Evolutionary conservation across 2,113 vertebrate genomes (phyloP), one percentile per base, ranked within the genome.

Genomic region (Nycticorax nycticorax): DNA sequence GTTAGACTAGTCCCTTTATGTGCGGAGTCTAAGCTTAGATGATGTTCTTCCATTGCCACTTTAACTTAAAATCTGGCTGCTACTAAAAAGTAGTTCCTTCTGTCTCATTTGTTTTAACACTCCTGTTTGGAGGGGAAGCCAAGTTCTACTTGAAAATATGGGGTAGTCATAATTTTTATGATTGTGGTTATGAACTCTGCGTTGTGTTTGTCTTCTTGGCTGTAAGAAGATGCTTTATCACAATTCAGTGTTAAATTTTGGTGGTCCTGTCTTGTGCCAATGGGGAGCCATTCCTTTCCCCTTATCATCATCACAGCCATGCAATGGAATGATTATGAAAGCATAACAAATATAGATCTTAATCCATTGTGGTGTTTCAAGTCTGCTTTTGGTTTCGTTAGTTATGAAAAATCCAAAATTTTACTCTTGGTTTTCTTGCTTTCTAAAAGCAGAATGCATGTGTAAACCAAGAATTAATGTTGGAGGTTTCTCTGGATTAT

Each of bases 401-500:
- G 26, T 43, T 71, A 84, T 15, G 32, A 74, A 88, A 86, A 86
- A 76, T 43, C 4, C 1, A 23, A 41, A 71, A 16, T 39, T 53
- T 74, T 71, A 26, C 55, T 67, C 28, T 50, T 57, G 10, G 4
- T 28, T 92, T 86, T 77, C 68, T 81, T 92, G 37, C 64, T 89
- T 81, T 86, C 73, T 89, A 59, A 92, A 88, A 87, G 59, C 32
- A 89, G 83, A 77, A 56, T 14, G 41, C 59, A 57, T 77, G 64
- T 0, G 0, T 76, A 74, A 92, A 91, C 41, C 1, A 6, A 57
- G 56, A 81, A 43, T 76, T 67, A 79, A 4, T 59, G 62, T 43
- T 96, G 59, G 35, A 94, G 43, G 39, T 95, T 96, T 85, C 66
- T 89, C 56, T 67, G 89, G 85, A 72, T 96, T 94, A 83, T 75